phyloP scores from a whole-genome alignment of 2,888 invertebrate genomes.

The Sphaerophoria rueppellii region DNA sequence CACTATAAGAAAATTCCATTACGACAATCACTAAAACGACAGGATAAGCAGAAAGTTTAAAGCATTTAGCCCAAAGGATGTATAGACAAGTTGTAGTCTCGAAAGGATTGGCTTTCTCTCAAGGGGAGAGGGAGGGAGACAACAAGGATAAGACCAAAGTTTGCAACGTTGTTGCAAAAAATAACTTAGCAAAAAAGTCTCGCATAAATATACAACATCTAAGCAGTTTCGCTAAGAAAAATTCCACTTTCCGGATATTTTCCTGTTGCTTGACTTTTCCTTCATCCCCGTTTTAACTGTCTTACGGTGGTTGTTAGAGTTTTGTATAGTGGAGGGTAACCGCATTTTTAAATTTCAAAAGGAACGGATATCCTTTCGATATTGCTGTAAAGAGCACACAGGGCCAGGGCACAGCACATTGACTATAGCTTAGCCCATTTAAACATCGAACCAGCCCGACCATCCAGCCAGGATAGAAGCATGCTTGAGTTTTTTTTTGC shows the following conservation, averaged over 20 bases:
- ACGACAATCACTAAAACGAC: conserved; percentile 60
- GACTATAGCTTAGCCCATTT: conserved; percentile 31
- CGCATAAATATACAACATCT: background rate
- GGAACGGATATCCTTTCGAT: conserved; percentile 66
- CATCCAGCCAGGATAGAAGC: too few species aligned
- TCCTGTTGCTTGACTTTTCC: conserved; percentile 70
- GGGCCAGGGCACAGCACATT: conserved; percentile 9
- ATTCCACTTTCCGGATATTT: conserved; percentile 68
- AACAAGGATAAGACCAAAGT: conserved; percentile 22
- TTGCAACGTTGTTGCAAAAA: conserved; percentile 54
- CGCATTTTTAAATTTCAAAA: conserved; percentile 68
- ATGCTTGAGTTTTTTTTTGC: conserved; percentile 36
- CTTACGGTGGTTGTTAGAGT: background rate
- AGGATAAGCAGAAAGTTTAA: conserved; percentile 66
- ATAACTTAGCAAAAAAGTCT: background rate
- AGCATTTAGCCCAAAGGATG: conserved; percentile 64
- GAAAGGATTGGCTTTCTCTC: background rate
- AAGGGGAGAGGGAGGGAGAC: background rate
- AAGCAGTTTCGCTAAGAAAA: conserved; percentile 31
- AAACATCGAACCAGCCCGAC: conserved; percentile 1
- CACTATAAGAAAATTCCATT: conserved; percentile 57
- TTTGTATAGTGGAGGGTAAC: conserved; percentile 32
- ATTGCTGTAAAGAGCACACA: conserved; percentile 48
- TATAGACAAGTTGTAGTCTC: conserved; percentile 7
- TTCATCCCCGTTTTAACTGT: conserved; percentile 8